Evolutionary conservation across 1,140 invertebrate species (phyloP).

Genomic region (Helicoverpa zea): DNA sequence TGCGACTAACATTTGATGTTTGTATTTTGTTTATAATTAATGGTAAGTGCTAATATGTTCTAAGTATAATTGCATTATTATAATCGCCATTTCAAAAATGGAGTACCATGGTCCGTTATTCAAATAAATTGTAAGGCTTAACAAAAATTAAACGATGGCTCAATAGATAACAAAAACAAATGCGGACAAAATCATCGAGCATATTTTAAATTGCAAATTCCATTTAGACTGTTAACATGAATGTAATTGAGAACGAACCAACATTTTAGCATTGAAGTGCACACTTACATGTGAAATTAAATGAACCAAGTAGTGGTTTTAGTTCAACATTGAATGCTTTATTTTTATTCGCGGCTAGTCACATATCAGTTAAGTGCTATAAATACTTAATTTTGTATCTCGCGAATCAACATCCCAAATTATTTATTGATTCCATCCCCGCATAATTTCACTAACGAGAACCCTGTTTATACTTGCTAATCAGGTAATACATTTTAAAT

Average conservation of each 20-base stretch:
- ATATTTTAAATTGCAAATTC: conserved; percentile 2
- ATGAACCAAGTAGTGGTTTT: neutral
- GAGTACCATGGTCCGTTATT: no score
- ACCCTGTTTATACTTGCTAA: conserved; percentile 51
- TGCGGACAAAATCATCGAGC: neutral
- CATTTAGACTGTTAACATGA: conserved; percentile 4
- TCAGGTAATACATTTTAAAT: conserved; percentile 41
- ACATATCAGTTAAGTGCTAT: conserved; percentile 25
- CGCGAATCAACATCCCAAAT: conserved; percentile 36
- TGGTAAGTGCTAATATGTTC: no score
- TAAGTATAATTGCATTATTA: no score
- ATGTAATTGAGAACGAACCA: conserved; percentile 16
- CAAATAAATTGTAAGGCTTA: no score
- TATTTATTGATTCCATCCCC: conserved; percentile 39
- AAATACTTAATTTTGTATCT: conserved; percentile 32
- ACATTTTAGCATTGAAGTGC: conserved; percentile 10
- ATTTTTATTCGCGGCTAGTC: conserved; percentile 1
- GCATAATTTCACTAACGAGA: conserved; percentile 41
- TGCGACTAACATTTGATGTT: no score
- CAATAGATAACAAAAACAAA: neutral
- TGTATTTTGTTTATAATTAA: no score
- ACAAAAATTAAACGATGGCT: neutral
- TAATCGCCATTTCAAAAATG: no score
- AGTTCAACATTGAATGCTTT: neutral
- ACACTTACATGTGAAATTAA: conserved; percentile 21